Base-by-base conservation (phyloP, 1,140 invertebrate species). In the Drosophila pseudoananassae region DNA sequence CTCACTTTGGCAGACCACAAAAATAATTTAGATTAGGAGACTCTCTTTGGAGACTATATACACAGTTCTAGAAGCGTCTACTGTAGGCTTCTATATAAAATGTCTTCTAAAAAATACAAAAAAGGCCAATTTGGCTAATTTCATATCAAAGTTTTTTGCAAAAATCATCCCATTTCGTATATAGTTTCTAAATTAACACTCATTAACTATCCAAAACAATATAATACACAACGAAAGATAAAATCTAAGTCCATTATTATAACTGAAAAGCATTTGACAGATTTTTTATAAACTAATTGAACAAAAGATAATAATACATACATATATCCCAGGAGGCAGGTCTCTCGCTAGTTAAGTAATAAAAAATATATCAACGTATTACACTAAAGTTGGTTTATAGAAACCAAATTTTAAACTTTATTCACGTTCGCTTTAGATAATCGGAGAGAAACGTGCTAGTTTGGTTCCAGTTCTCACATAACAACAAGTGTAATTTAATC, bases 401-500 rank as follows among this genome's bases (percentile, higher is more conserved):
- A 40, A 29, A 43, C 7, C 40, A 1, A 23, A 57, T 3, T 8
- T 27, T 27, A 12, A n/a, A 10, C 5, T 53, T 33, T 51, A 27
- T 9, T 10, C 12, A 25, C 40, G 29, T 60, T 46, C 56, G 10
- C 5, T 17, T 56, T 52, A 56, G 12, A 12, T 47, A 68, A 38
- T 31, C 23, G 10, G 25, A 29, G 14, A 55, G n/a, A n/a, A n/a
- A 55, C 64, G 40, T 69, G 31, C 20, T 10, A 17, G 17, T 47
- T 38, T 7, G 43, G 55, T 64, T 74, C 45, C 47, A 47, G 46
- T 25, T 69, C 47, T 14, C 40, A 33, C 52, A 52, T 40, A 74
- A 49, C 47, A 65, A 65, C 51, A 70, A 79, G 68, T 68, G 51
- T 64, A 75, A 60, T 56, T 60, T 40, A 65, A 78, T 53, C 36